phyloP scores from a whole-genome alignment of 1,140 invertebrate species.

The Drosophila pallidifrons region DNA sequence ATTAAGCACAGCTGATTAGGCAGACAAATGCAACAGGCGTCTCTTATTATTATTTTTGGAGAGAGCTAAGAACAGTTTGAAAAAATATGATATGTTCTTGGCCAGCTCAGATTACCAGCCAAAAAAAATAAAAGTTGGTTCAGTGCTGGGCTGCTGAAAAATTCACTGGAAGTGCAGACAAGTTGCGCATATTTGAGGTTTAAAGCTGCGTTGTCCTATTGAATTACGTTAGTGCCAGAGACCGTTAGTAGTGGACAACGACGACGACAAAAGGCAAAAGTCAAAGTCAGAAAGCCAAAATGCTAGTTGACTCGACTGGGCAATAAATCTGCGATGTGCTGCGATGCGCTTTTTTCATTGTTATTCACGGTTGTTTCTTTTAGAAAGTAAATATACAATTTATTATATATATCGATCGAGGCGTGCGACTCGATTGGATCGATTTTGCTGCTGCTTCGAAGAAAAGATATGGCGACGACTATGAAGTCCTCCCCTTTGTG shows the following conservation, averaged over 20 bases:
- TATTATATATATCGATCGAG: slow-evolving; percentile 30
- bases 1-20: slow-evolving; percentile 80
- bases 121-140: slow-evolving; percentile 12
- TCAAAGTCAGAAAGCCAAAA: neutral
- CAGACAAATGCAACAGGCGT: slow-evolving; percentile 76
- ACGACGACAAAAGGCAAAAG: neutral
- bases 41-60: neutral
- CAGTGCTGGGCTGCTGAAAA: slow-evolving; percentile 51
- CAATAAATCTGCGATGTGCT: slow-evolving; percentile 55
- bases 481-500: slow-evolving; percentile 6
- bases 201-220: slow-evolving; percentile 56
- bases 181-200: slow-evolving; percentile 68
- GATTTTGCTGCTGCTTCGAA: neutral
- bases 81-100: slow-evolving; percentile 68
- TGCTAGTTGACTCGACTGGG: slow-evolving; percentile 23
- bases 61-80: slow-evolving; percentile 33
- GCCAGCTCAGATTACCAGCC: slow-evolving; percentile 49
- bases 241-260: slow-evolving; percentile 58
- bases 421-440: slow-evolving; percentile 20
- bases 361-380: slow-evolving; percentile 36
- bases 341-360: neutral
- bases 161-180: slow-evolving; percentile 73
- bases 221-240: slow-evolving; percentile 59
- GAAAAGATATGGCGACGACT: neutral
- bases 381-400: slow-evolving; percentile 71